Evolutionary conservation across 2,888 invertebrate species (phyloP), one percentile per base, ranked within the genome.

Genomic region (Troides helena): DNA sequence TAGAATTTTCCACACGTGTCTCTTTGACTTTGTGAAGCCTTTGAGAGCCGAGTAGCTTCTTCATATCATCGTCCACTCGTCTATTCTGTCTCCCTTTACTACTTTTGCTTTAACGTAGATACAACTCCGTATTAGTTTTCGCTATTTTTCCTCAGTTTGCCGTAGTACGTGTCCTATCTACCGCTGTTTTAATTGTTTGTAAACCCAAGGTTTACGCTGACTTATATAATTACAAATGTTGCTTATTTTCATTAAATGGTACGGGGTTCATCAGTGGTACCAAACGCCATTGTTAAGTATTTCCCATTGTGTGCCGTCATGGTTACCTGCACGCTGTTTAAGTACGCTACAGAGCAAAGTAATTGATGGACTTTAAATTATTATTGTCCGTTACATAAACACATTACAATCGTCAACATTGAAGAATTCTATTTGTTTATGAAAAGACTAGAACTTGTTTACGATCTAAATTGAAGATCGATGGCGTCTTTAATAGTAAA

Each of bases 231-330:
- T 17, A 30, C 64, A 21, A 56, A 62, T 17, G 62, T 50, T 25
- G 46, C 62, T 70, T 59, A 66, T 63, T 66, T 63, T 30, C 23
- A 63, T 63, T 67, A 25, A 53, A 70, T 46, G 17, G 50, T 59
- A 46, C 58, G 21, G 57, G 50, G 36, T 69, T 61, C 46, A 65
- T 62, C 62, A 62, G n/a, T 21, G 36, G 30, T 62, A 58, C n/a
- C 59, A 10, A 66, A 67, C 30, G 25, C 23, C 21, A 67, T 66
- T 66, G 70, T 70, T 59, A 25, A 39, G 23, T 43, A 39, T 39
- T 62, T 62, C 36, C 56, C 62, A 62, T 67, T 53, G 67, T 61
- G 25, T 50, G n/a, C 62, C 57, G 58, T 59, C 36, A 66, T 43
- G 58, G 59, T 43, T 63, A 60, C 64, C n/a, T 57, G 18, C 57